phyloP scores from a whole-genome alignment of 2,113 vertebrate genomes.

The Eretmochelys imbricata region DNA sequence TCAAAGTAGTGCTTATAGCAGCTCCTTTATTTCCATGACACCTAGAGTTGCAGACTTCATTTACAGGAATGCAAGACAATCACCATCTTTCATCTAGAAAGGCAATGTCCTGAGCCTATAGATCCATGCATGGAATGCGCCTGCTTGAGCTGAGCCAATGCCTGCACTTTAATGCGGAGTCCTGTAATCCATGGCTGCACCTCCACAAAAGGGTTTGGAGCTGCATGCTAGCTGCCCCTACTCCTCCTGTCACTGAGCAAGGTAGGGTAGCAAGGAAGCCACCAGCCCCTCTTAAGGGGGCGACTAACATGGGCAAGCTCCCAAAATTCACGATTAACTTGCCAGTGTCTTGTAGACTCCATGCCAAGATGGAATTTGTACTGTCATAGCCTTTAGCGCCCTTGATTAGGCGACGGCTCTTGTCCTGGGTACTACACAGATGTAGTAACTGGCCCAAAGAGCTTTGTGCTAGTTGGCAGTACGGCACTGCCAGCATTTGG shows the following conservation, averaged over 20 bases:
- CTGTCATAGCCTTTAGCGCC: not conserved
- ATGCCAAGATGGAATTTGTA: not conserved
- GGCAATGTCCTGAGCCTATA: not conserved
- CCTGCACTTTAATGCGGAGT: not conserved
- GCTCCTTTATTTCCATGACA: not conserved
- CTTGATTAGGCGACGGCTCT: not conserved
- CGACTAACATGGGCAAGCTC: not conserved
- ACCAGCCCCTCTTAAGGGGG: fast-evolving
- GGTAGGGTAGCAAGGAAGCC: fast-evolving
- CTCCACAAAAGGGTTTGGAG: not conserved
- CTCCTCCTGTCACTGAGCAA: fast-evolving
- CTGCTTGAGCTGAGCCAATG: not conserved
- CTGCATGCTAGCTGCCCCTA: not conserved
- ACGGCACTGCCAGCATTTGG: not conserved
- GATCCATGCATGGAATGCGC: not conserved
- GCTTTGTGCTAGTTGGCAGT: not conserved
- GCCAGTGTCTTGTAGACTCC: not conserved
- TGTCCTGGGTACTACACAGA: not conserved
- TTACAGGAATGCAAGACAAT: not conserved
- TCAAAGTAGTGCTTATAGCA: not conserved
- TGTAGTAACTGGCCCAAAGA: not conserved
- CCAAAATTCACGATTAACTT: not conserved
- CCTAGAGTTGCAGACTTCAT: not conserved
- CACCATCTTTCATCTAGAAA: not conserved
- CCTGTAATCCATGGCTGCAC: not conserved